Evolutionary conservation across 2,888 invertebrate genomes (phyloP).

Genomic region (Dasypolia templi): DNA sequence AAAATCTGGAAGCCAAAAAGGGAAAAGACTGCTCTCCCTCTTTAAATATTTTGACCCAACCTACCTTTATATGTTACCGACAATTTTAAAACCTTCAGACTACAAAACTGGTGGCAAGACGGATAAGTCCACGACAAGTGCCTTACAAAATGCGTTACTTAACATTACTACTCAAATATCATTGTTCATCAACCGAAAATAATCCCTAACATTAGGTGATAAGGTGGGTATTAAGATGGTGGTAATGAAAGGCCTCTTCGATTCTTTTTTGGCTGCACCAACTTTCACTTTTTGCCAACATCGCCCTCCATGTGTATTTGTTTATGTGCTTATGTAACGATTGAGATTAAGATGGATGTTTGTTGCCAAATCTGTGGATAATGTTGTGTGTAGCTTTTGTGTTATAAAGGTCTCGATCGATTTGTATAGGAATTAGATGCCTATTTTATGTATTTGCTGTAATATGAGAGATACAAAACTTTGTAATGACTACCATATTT

Average conservation of each 20-base stretch:
- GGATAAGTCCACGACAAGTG: slow-evolving; percentile 58
- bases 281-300: slow-evolving; percentile 67
- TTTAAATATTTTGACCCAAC: slow-evolving; percentile 8
- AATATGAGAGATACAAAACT: too few relatives aligned
- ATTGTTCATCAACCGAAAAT: slow-evolving; percentile 9
- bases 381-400: background rate
- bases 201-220: slow-evolving; percentile 4
- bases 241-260: slow-evolving; percentile 20
- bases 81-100: slow-evolving; percentile 44
- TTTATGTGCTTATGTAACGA: slow-evolving; percentile 60
- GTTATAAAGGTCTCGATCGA: background rate
- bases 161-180: slow-evolving; percentile 44
- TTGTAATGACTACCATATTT: too few relatives aligned
- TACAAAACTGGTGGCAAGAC: slow-evolving; percentile 49
- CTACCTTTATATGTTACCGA: slow-evolving; percentile 13
- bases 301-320: slow-evolving; percentile 49
- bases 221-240: slow-evolving; percentile 33
- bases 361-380: slow-evolving; percentile 16
- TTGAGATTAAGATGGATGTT: slow-evolving; percentile 34
- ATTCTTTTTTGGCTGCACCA: slow-evolving; percentile 59
- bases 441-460: background rate
- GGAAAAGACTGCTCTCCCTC: slow-evolving; percentile 3
- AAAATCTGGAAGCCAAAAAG: slow-evolving; percentile 11
- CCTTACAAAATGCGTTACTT: slow-evolving; percentile 63
- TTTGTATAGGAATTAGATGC: background rate